These are phyloP conservation scores for Tapirus terrestris DNA, from an alignment of 2,113 vertebrate genomes.

Conservation along the genomic window DNA sequence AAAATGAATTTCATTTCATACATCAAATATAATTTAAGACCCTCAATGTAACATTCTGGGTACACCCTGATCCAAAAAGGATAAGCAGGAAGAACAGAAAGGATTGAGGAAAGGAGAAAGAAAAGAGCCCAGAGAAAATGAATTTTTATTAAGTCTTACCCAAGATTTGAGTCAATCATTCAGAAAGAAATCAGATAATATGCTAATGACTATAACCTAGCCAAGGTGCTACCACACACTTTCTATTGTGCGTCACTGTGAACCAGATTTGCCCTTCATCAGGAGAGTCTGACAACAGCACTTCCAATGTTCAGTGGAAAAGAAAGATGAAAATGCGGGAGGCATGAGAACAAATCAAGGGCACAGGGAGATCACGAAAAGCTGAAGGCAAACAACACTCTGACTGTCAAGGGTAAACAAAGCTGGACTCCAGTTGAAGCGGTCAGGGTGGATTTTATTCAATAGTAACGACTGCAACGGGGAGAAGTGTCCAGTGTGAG, in stretches of 20 bases:
- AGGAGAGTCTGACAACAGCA: neutral
- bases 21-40: neutral
- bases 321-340: neutral
- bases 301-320: neutral
- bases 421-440: neutral
- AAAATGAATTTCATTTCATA: neutral
- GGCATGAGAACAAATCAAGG: neutral
- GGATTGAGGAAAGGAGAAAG: neutral
- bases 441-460: neutral
- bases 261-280: neutral
- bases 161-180: neutral
- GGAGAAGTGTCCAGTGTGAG: neutral
- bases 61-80: neutral
- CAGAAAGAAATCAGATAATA: neutral
- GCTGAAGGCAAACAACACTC: neutral
- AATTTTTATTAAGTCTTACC: neutral
- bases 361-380: neutral
- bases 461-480: neutral
- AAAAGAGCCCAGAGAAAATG: neutral
- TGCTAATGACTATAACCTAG: neutral
- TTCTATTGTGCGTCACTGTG: neutral
- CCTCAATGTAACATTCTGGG: neutral
- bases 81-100: neutral
- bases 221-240: neutral
- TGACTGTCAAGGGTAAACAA: neutral